These are phyloP conservation scores for Pseudolaguvia tuberculata DNA, from an alignment of 2,113 vertebrate species.

Conservation along the genomic window DNA sequence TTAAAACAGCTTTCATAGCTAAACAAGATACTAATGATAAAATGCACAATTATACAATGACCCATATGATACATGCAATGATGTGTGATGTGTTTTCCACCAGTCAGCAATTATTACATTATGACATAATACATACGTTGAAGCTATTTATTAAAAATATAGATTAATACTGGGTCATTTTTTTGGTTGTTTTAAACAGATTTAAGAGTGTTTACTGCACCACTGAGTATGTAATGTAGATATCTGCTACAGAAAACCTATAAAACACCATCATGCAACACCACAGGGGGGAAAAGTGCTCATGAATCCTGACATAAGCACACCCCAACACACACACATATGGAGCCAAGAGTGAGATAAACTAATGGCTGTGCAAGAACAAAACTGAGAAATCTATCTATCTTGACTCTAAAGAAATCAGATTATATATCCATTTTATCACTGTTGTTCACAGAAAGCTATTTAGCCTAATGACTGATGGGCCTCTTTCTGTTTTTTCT, in stretches of 20 bases:
- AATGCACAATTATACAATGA: too few species aligned
- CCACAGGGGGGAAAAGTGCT: neutral
- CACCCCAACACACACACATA: neutral
- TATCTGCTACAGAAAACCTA: neutral
- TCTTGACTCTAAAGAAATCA: neutral
- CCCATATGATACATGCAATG: too few species aligned
- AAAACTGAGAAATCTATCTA: neutral
- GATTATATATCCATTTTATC: neutral
- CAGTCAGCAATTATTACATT: neutral
- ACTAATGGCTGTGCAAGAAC: neutral
- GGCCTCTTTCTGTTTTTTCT: slow-evolving; percentile 10
- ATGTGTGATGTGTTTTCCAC: neutral
- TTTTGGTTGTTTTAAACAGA: too few species aligned
- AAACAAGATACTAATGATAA: too few species aligned
- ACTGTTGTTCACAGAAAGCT: neutral
- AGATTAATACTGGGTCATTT: too few species aligned
- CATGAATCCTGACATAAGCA: neutral
- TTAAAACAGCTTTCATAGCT: too few species aligned
- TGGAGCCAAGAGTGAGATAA: neutral
- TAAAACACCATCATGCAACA: slow-evolving; percentile 1
- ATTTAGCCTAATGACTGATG: slow-evolving; percentile 23
- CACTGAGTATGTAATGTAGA: slow-evolving; percentile 5
- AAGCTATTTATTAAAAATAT: too few species aligned
- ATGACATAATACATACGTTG: neutral
- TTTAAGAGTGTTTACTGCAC: neutral